A percentile compares a stretch with the other conserved stretches of the same genome.
These are phyloP conservation scores for Zaprionus ghesquierei DNA, from an alignment of 1,140 invertebrate genomes.

Conservation along the genomic window DNA sequence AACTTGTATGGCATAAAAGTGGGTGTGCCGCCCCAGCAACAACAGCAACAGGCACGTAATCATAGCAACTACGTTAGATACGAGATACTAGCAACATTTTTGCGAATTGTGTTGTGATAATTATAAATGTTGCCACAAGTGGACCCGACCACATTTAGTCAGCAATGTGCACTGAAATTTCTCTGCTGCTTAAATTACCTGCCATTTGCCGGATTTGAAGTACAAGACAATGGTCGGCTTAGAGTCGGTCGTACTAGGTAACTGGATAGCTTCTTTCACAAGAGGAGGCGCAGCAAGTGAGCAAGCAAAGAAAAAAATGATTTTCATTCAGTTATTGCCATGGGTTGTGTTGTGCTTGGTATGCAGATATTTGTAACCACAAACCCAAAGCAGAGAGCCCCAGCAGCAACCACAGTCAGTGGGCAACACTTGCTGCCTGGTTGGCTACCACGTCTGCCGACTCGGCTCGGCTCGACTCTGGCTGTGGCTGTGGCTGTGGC, in stretches of 20 bases:
- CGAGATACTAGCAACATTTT: constrained; percentile 46
- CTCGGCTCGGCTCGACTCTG: constrained; percentile 1
- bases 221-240: constrained; percentile 49
- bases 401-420: constrained; percentile 52
- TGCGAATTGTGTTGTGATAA: constrained; percentile 73
- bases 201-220: constrained; percentile 71
- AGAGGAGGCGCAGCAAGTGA: constrained; percentile 38
- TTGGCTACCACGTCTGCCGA: constrained; percentile 55
- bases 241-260: constrained; percentile 43
- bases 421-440: constrained; percentile 78
- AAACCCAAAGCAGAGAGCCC: constrained; percentile 7
- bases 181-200: constrained; percentile 74
- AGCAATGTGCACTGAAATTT: constrained; percentile 64
- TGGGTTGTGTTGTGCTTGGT: constrained; percentile 51
- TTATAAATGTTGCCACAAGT: constrained; percentile 65
- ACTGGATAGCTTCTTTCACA: constrained; percentile 77
- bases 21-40: constrained; percentile 56
- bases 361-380: constrained; percentile 79
- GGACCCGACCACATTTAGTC: constrained; percentile 35
- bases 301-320: constrained; percentile 35
- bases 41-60: constrained; percentile 29
- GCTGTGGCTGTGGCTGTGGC: constrained; percentile 4
- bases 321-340: constrained; percentile 74
- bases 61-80: constrained; percentile 18
- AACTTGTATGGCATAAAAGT: constrained; percentile 74